Percentiles rank a stretch among this genome's conserved stretches.
Conservation (phyloP, 2,797 vertebrate genomes). For the Enteromius unitaeniatus region DNA sequence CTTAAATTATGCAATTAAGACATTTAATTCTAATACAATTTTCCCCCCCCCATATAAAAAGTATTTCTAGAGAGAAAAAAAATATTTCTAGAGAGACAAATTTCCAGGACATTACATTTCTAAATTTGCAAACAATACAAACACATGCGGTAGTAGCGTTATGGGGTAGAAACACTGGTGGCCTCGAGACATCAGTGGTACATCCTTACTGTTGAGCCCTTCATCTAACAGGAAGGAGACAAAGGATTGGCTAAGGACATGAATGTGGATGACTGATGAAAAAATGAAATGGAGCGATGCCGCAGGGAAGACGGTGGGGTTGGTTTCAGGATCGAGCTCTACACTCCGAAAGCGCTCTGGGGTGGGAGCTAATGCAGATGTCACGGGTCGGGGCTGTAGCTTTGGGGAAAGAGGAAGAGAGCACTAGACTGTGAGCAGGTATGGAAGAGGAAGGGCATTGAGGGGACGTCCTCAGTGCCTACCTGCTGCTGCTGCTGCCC, state of each 20-base stretch:
- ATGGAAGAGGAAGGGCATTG: conserved; percentile 59
- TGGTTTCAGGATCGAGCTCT: conserved; percentile 6
- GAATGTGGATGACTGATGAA: neutral
- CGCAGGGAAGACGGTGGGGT: neutral
- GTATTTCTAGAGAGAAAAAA: no score
- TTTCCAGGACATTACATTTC: no score
- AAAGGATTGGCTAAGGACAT: neutral
- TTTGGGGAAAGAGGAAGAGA: conserved; percentile 1
- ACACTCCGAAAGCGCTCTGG: neutral
- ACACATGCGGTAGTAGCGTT: neutral
- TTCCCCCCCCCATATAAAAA: no score
- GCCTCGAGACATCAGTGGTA: neutral
- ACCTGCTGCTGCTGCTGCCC: conserved; percentile 81
- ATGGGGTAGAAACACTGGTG: neutral
- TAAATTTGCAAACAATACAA: no score
- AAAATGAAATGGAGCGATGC: neutral
- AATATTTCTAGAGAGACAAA: no score
- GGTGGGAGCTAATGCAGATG: neutral
- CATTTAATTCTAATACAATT: neutral
- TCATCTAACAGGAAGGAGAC: conserved; percentile 6
- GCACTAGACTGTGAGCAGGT: conserved; percentile 23
- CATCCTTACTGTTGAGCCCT: conserved; percentile 22
- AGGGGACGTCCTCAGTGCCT: conserved; percentile 74
- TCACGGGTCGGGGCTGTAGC: neutral
- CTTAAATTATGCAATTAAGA: neutral